Conservation (phyloP, 2,113 vertebrate genomes). For the Callipepla californica region DNA sequence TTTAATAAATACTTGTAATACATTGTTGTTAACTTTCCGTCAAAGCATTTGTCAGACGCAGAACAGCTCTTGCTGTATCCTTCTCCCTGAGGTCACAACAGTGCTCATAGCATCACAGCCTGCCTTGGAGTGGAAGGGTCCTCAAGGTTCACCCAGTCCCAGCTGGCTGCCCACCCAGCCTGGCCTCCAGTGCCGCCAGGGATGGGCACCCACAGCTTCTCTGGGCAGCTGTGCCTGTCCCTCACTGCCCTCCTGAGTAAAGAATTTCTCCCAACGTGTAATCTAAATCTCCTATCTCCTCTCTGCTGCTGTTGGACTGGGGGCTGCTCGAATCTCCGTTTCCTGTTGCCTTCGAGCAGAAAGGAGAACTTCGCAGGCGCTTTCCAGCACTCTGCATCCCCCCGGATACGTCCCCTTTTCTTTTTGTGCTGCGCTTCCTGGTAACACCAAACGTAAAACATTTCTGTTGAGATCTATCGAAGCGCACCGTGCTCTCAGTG, state of each 20-base stretch:
- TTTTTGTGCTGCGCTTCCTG: accelerated
- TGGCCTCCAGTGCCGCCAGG: too few relatives aligned
- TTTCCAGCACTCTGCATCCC: accelerated
- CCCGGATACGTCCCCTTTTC: accelerated
- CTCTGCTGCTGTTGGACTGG: accelerated
- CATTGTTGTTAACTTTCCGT: background rate
- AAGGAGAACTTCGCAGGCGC: accelerated
- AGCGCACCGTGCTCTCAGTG: accelerated
- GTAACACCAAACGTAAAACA: too few relatives aligned
- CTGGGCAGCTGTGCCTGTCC: too few relatives aligned
- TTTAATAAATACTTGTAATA: conserved; percentile 35
- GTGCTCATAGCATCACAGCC: too few relatives aligned
- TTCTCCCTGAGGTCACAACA: accelerated
- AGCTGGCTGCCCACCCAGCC: too few relatives aligned
- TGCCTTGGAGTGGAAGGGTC: too few relatives aligned
- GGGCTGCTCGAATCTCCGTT: background rate
- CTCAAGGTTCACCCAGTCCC: too few relatives aligned
- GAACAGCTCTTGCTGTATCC: accelerated
- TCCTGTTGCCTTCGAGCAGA: accelerated
- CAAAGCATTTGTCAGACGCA: background rate
- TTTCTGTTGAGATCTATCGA: accelerated
- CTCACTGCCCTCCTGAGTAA: too few relatives aligned
- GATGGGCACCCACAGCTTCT: too few relatives aligned
- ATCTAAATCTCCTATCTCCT: too few relatives aligned
- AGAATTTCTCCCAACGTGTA: too few relatives aligned